Evolutionary conservation across 1,140 invertebrate species (phyloP).

Genomic region (Diachasma alloeum): DNA sequence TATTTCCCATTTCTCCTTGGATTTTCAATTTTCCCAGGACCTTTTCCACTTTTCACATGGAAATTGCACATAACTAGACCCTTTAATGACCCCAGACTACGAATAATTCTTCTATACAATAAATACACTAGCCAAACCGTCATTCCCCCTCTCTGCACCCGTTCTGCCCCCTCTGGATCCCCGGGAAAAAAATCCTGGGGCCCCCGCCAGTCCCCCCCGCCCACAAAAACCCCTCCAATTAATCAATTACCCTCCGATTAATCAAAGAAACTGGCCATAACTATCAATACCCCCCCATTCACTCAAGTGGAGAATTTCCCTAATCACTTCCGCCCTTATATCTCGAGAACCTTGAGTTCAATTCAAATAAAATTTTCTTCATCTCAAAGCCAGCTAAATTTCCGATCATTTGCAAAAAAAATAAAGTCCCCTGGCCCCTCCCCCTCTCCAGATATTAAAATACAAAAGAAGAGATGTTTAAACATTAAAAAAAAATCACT

Average conservation of each 20-base stretch:
- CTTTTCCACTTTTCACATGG: not conserved
- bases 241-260: not conserved
- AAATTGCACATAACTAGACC: not conserved
- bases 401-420: not conserved
- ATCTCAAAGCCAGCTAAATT: not conserved
- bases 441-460: no score
- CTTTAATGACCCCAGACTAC: not conserved
- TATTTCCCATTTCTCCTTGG: not conserved
- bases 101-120: not conserved
- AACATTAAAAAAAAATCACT: no score
- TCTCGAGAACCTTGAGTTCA: no score
- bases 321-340: not conserved
- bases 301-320: not conserved
- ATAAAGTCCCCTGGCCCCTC: no score
- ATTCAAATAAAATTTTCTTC: not conserved
- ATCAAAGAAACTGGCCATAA: not conserved
- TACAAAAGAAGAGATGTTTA: no score
- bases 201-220: no score
- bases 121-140: not conserved
- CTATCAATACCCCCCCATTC: not conserved
- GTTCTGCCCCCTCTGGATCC: no score
- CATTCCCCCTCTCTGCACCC: no score
- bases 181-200: no score
- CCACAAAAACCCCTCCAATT: not conserved
- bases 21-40: not conserved